These are phyloP conservation scores for Dicranocentrus wangi DNA, from an alignment of 2,888 invertebrate species.

Conservation along the genomic window DNA sequence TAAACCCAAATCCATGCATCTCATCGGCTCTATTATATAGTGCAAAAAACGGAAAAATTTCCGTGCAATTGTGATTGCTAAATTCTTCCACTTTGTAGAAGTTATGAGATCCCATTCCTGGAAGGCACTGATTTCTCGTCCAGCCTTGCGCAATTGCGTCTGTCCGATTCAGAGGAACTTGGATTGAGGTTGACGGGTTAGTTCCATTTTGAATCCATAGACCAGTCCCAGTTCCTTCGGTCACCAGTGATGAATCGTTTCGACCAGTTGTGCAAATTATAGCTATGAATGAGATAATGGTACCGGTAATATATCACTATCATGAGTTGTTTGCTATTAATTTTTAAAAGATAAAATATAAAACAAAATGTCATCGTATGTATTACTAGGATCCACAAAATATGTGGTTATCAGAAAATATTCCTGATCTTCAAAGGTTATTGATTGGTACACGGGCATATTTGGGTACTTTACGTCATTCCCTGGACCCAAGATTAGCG, in stretches of 20 bases:
- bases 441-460: constrained; percentile 65
- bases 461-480: constrained; percentile 58
- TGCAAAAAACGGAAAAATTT: constrained; percentile 61
- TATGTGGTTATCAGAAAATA: constrained; percentile 67
- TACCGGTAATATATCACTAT: no score
- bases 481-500: constrained; percentile 23
- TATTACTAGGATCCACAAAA: constrained; percentile 66
- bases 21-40: constrained; percentile 59
- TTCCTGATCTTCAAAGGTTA: constrained; percentile 36
- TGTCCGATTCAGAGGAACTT: constrained; percentile 55
- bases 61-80: constrained; percentile 55
- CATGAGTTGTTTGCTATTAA: no score
- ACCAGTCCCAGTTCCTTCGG: constrained; percentile 66
- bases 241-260: constrained; percentile 34
- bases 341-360: neutral
- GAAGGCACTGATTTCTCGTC: constrained; percentile 66
- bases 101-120: constrained; percentile 65
- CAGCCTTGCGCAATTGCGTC: constrained; percentile 60
- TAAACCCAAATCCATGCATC: constrained; percentile 65
- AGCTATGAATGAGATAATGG: constrained; percentile 28
- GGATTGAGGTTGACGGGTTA: constrained; percentile 18
- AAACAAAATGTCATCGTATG: neutral
- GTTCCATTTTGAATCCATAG: constrained; percentile 68
- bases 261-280: constrained; percentile 68
- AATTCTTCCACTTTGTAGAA: constrained; percentile 62